A percentile compares a stretch with the other conserved stretches of the same genome.
These are phyloP conservation scores for Acestrorhynchus altus DNA, from an alignment of 2,797 vertebrate species.

Conservation along the genomic window DNA sequence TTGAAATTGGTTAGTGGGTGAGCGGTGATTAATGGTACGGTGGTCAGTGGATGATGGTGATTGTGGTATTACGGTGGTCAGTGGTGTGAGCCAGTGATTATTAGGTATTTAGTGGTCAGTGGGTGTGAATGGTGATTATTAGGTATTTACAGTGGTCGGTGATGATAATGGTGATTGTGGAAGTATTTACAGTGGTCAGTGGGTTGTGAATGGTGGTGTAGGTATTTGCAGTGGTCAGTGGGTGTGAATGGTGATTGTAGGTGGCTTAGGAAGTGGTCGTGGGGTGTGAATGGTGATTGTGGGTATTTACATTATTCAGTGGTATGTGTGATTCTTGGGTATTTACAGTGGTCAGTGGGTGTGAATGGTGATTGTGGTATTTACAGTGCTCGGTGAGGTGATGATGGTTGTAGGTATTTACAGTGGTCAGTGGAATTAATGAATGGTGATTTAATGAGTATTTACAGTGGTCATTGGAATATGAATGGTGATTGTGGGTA, in stretches of 20 bases:
- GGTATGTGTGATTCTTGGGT: neutral
- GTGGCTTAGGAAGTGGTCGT: neutral
- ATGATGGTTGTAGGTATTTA: neutral
- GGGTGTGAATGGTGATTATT: neutral
- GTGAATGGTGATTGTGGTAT: neutral
- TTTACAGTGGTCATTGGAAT: neutral
- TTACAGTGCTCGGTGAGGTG: neutral
- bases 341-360: neutral
- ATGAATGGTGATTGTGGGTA: neutral
- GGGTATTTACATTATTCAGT: neutral
- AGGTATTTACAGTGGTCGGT: neutral
- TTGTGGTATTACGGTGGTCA: neutral
- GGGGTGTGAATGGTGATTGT: neutral
- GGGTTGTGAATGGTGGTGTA: neutral
- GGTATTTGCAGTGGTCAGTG: neutral
- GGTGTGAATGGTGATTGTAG: neutral
- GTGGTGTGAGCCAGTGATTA: neutral
- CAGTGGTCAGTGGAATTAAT: neutral
- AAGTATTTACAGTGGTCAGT: neutral
- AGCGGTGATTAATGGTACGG: neutral
- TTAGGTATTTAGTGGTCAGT: neutral
- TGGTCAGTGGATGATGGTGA: neutral
- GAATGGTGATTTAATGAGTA: neutral
- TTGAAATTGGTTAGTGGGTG: no score
- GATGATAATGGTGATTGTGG: slow-evolving; percentile 3